These are phyloP conservation scores for Chaunax sp. DNA, from an alignment of 2,797 vertebrate species.

Conservation along the genomic window DNA sequence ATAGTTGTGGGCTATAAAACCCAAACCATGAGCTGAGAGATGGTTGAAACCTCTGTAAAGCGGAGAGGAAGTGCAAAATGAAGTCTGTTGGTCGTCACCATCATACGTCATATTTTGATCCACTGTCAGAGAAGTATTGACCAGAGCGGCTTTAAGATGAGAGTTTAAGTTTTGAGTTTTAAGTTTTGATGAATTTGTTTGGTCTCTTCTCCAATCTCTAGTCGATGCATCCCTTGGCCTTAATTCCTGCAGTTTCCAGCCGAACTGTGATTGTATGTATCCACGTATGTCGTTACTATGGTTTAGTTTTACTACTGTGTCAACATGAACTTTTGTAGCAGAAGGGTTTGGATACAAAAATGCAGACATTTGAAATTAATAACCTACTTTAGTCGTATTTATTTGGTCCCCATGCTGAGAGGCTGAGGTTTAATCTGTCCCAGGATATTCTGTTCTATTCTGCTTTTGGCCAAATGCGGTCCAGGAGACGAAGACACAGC, in stretches of 20 bases:
- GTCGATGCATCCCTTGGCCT: constrained; percentile 17
- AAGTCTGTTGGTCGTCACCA: neutral
- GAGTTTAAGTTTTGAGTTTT: neutral
- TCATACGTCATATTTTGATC: neutral
- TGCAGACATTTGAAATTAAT: constrained; percentile 4
- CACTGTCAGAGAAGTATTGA: neutral
- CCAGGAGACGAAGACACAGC: constrained; percentile 42
- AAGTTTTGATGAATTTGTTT: neutral
- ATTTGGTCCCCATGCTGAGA: constrained; percentile 29
- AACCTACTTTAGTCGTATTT: neutral
- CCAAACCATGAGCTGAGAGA: too few species aligned
- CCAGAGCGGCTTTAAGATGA: neutral
- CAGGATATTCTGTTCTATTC: constrained; percentile 42
- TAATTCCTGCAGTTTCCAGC: constrained; percentile 18
- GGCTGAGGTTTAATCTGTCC: constrained; percentile 41
- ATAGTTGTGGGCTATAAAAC: too few species aligned
- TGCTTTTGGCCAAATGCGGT: constrained; percentile 36
- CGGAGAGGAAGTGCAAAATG: neutral
- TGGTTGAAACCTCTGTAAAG: neutral
- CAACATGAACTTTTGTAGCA: neutral
- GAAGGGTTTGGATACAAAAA: constrained; percentile 10
- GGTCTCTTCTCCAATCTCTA: constrained; percentile 11
- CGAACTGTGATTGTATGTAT: constrained; percentile 11
- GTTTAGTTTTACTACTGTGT: neutral
- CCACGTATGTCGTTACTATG: neutral